phyloP scores from a whole-genome alignment of 2,113 vertebrate species.

The Psittacara wagleri region DNA sequence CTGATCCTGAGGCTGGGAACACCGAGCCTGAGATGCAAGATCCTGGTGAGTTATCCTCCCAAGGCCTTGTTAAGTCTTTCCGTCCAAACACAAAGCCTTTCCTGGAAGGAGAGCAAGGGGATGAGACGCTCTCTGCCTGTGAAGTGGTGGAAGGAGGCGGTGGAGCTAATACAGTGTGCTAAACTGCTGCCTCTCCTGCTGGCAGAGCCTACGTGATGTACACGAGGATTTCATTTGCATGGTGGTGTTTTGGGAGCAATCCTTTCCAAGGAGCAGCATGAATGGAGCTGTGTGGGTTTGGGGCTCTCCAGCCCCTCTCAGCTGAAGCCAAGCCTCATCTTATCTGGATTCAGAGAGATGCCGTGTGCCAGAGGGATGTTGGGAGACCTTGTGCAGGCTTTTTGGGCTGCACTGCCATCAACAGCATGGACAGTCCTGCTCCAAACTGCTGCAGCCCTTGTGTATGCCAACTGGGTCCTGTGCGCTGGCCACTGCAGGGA shows the following conservation, averaged over 20 bases:
- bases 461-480: rapidly evolving
- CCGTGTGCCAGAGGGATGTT: rapidly evolving
- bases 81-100: neutral
- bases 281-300: neutral
- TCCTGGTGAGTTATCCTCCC: neutral
- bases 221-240: neutral
- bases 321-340: neutral
- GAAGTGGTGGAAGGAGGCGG: neutral
- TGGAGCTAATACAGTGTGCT: neutral
- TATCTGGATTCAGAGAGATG: neutral
- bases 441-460: rapidly evolving
- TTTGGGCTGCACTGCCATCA: rapidly evolving
- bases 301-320: neutral
- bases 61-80: neutral
- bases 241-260: neutral
- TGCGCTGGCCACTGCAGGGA: neutral
- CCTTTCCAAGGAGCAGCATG: neutral
- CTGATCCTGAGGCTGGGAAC: neutral
- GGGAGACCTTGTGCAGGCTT: neutral
- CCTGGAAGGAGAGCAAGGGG: neutral
- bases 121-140: rapidly evolving
- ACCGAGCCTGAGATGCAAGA: neutral
- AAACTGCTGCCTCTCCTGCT: neutral
- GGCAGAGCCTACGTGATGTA: neutral
- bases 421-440: neutral